Conservation (phyloP, 2,113 vertebrate species). For the Vulpes lagopus region DNA sequence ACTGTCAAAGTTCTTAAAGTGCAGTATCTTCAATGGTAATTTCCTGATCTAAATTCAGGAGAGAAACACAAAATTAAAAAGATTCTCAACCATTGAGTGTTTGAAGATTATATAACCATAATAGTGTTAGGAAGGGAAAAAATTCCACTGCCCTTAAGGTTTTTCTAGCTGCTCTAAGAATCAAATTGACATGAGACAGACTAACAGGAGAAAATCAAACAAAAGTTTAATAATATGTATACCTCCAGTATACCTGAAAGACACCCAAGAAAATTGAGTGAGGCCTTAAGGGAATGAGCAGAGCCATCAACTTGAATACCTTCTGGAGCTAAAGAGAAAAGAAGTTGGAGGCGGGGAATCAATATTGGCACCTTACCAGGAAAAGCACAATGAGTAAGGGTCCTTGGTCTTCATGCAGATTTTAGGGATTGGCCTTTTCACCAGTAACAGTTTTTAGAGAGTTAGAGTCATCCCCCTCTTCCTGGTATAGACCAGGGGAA, state of each 20-base stretch:
- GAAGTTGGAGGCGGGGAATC: background rate
- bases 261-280: background rate
- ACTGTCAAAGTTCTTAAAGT: conserved; percentile 58
- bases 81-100: conserved; percentile 5
- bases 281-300: background rate
- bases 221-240: background rate
- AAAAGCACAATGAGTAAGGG: background rate
- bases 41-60: conserved; percentile 25
- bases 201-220: background rate
- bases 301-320: too few species aligned
- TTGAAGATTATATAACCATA: background rate
- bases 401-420: background rate
- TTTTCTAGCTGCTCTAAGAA: background rate
- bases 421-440: background rate
- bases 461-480: background rate
- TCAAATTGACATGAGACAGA: background rate
- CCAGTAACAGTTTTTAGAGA: background rate
- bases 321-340: background rate
- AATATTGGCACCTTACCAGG: background rate
- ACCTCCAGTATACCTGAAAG: background rate
- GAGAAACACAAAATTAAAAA: conserved; percentile 47
- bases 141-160: background rate
- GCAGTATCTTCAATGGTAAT: background rate
- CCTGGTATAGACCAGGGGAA: background rate
- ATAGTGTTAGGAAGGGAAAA: background rate